Conservation (phyloP, 1,140 invertebrate genomes). For the Bombus superbus region DNA sequence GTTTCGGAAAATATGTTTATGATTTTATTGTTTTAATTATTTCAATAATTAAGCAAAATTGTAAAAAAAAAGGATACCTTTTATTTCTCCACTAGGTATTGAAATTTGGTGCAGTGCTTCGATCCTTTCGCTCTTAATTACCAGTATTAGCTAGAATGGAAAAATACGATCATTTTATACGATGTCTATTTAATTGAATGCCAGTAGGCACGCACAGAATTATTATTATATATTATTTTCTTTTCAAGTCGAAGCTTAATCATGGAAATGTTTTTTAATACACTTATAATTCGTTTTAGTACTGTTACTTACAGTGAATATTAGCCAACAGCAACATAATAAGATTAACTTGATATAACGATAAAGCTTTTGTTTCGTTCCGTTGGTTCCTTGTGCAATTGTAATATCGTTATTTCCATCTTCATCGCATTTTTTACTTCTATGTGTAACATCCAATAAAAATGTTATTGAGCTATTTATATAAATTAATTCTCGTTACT, state of each 20-base stretch:
- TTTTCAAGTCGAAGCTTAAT: not conserved
- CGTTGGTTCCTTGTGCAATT: slow-evolving; percentile 12
- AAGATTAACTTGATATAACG: slow-evolving; percentile 71
- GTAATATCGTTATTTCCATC: slow-evolving; percentile 25
- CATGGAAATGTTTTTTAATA: not conserved
- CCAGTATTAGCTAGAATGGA: slow-evolving; percentile 85
- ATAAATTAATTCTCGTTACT: no score
- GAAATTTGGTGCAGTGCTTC: slow-evolving; percentile 85
- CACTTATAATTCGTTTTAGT: not conserved
- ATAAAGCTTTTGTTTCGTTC: slow-evolving; percentile 62
- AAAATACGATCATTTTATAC: not conserved
- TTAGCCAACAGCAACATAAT: slow-evolving; percentile 72
- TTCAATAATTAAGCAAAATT: not conserved
- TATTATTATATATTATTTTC: not conserved
- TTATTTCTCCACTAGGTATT: slow-evolving; percentile 77
- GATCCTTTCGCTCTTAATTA: slow-evolving; percentile 86
- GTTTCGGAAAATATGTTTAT: not conserved
- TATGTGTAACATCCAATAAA: not conserved
- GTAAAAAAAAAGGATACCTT: slow-evolving; percentile 44
- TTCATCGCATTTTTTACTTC: slow-evolving; percentile 42
- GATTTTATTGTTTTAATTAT: not conserved
- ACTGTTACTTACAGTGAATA: slow-evolving; percentile 71
- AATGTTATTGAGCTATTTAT: not conserved
- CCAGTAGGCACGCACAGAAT: no score
- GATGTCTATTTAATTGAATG: no score